Evolutionary conservation across 2,797 vertebrate species (phyloP), one percentile per base, ranked within the genome.

Genomic region (Helicolenus hilgendorfi): DNA sequence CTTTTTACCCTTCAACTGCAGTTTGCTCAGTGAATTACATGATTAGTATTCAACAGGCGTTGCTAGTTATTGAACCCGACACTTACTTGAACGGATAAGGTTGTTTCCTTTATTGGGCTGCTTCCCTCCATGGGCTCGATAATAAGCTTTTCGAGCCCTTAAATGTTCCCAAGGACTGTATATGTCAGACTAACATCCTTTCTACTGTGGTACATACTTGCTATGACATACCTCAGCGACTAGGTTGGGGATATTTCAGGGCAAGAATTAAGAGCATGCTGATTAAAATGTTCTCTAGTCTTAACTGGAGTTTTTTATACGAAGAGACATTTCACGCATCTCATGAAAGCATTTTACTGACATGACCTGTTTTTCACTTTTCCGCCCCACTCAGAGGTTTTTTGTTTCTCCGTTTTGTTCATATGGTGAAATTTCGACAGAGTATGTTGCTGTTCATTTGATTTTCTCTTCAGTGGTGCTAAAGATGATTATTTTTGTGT

Each of bases 381-480:
- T 77, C 63, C 88, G 63, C 81, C 82, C 24, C 11, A 59, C 45
- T 90, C 65, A 64, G 14, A 63, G 45, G 29, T 84, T 84, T 91
- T 80, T 87, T 24, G 20, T 84, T 76, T 80, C 55, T 86, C 58
- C 53, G 31, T 72, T 89, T 79, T 93, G 83, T 89, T 93, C 70
- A 85, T 85, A 78, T 92, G 81, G 92, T 92, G 71, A 91, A 76
- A 83, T 81, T 80, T 85, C 64, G 72, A 77, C 69, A 60, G 41
- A 88, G 24, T 83, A 49, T 56, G 76, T 80, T 89, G 33, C 68
- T 82, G 75, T 93, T 92, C 85, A 68, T 83, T 85, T 89, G 87
- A 89, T 69, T 93, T 89, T 91, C 80, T 94, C 89, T 89, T 90
- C 85, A 85, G 72, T 97, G 97, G 96, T 97, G 97, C 97, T 97